Conservation (phyloP, 2,797 vertebrate species). For the Gymnoscopelus braueri region DNA sequence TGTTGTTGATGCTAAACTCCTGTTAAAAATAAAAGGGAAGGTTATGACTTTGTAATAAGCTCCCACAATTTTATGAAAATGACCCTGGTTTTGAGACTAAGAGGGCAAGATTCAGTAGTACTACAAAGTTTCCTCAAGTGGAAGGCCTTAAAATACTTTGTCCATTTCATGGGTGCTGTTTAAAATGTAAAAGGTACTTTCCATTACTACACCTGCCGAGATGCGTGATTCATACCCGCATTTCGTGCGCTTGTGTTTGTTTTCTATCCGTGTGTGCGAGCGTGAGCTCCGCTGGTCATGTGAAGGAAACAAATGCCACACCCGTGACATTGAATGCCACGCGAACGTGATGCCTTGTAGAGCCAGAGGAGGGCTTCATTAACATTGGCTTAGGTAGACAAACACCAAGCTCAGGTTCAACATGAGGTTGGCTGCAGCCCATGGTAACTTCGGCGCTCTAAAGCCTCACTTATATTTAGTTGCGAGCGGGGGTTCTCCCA, state of each 20-base stretch:
- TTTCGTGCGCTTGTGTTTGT: neutral
- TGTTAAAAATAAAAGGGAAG: neutral
- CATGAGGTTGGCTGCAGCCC: no score
- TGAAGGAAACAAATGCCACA: no score
- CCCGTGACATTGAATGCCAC: neutral
- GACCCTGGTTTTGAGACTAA: no score
- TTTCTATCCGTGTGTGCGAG: neutral
- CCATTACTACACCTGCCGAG: neutral
- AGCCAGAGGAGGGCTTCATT: slow-evolving; percentile 4
- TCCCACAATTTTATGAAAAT: no score
- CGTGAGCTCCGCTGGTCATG: neutral
- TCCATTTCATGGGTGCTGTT: neutral
- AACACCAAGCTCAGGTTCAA: neutral
- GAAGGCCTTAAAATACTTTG: slow-evolving; percentile 1
- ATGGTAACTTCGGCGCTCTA: no score
- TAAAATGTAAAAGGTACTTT: neutral
- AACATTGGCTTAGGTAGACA: neutral
- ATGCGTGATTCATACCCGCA: neutral
- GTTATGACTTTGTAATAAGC: neutral
- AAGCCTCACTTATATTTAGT: no score
- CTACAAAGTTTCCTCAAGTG: no score
- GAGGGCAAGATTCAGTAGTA: no score
- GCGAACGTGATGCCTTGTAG: neutral
- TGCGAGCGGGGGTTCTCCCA: no score
- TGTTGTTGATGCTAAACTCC: no score